Conservation (phyloP, 2,888 invertebrate genomes). For the Bedellia somnulentella region DNA sequence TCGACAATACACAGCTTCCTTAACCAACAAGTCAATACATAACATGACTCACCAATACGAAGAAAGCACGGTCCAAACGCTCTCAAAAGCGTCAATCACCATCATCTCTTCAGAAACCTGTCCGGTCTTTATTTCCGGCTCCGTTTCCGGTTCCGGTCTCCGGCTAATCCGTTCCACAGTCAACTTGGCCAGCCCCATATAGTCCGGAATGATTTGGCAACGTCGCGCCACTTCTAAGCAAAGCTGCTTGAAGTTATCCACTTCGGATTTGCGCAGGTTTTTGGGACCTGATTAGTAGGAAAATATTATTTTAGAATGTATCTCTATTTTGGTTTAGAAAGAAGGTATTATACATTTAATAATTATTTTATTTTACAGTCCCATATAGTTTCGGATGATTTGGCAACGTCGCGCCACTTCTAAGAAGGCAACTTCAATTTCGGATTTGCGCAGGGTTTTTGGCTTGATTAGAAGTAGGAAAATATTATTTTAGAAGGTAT, state of each 20-base stretch:
- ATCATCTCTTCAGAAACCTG: conserved; percentile 15
- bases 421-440: conserved; percentile 31
- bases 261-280: conserved; percentile 26
- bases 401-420: conserved; percentile 41
- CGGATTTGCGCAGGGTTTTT: conserved; percentile 23
- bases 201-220: conserved; percentile 49
- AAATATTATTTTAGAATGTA: no score
- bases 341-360: no score
- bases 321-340: no score
- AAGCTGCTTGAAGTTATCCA: conserved; percentile 34
- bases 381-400: conserved; percentile 51
- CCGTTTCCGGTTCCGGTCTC: conserved; percentile 1
- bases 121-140: no score
- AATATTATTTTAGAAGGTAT: no score
- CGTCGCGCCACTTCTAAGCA: conserved; percentile 37
- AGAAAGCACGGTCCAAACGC: conserved; percentile 39
- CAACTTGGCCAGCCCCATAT: conserved; percentile 41
- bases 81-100: conserved; percentile 38
- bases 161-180: conserved; percentile 25
- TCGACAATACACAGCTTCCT: no score
- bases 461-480: conserved; percentile 22
- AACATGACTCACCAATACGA: conserved; percentile 49
- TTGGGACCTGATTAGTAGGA: conserved; percentile 23
- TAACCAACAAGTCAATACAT: no score
- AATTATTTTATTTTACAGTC: no score